Conservation (phyloP, 2,888 invertebrate species). For the Drosophila formosana region DNA sequence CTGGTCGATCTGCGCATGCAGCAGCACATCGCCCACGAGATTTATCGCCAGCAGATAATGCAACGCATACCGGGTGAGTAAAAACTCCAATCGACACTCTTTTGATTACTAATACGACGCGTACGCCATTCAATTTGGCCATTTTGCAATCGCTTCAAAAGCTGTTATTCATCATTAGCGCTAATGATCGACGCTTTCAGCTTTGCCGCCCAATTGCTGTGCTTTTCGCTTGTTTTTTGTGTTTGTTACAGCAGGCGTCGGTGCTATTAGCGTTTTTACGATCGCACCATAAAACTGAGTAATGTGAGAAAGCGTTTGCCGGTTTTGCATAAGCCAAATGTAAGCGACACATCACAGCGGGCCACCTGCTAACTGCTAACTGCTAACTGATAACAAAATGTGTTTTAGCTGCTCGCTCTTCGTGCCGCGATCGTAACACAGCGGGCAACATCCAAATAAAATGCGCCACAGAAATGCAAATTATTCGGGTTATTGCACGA, state of each 20-base stretch:
- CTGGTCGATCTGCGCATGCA: slow-evolving; percentile 84
- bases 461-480: not conserved
- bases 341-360: slow-evolving; percentile 41
- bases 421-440: slow-evolving; percentile 34
- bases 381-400: slow-evolving; percentile 23
- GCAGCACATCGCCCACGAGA: slow-evolving; percentile 84
- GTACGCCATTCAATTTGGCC: slow-evolving; percentile 10
- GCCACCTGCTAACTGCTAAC: slow-evolving; percentile 10
- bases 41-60: slow-evolving; percentile 84
- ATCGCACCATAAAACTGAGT: slow-evolving; percentile 62
- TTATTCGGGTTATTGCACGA: slow-evolving; percentile 4
- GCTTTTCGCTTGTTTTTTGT: slow-evolving; percentile 1
- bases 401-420: slow-evolving; percentile 11
- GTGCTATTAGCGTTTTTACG: slow-evolving; percentile 46
- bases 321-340: slow-evolving; percentile 35
- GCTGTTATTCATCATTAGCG: slow-evolving; percentile 65
- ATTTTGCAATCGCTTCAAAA: slow-evolving; percentile 40
- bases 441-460: slow-evolving; percentile 33
- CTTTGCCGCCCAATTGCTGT: not conserved
- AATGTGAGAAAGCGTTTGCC: slow-evolving; percentile 64
- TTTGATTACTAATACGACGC: slow-evolving; percentile 50
- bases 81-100: not conserved
- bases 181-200: slow-evolving; percentile 40
- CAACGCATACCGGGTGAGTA: slow-evolving; percentile 83
- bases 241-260: slow-evolving; percentile 38